Percentiles rank a stretch among this genome's conserved stretches.
Evolutionary conservation across 2,888 invertebrate species (phyloP).

Genomic region (Drosophila barbarae): DNA sequence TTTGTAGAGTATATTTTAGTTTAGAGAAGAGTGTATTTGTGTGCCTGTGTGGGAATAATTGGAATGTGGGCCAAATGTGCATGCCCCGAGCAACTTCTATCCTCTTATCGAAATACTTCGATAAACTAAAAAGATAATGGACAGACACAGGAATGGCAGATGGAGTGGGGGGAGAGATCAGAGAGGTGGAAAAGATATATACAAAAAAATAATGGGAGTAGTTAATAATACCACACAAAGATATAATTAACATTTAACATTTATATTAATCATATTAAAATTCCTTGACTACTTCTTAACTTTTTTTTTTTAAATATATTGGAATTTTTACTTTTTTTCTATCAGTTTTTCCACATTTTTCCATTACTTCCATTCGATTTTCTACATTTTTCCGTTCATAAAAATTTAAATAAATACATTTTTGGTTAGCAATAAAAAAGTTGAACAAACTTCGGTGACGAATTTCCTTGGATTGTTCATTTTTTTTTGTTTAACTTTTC

Average conservation of each 20-base stretch:
- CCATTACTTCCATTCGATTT: no score
- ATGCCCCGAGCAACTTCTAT: constrained; percentile 31
- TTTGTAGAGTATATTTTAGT: background rate
- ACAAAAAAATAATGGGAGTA: background rate
- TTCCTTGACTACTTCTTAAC: no score
- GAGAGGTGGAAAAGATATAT: background rate
- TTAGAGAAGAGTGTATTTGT: background rate
- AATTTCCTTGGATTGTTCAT: constrained; percentile 4
- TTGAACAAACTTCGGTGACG: constrained; percentile 46
- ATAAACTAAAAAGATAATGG: constrained; percentile 48
- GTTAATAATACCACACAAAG: background rate
- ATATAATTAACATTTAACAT: background rate
- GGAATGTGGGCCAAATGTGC: constrained; percentile 68
- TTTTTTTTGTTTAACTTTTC: constrained; percentile 5
- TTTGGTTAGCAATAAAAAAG: constrained; percentile 18
- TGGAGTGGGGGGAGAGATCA: constrained; percentile 4
- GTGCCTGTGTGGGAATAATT: constrained; percentile 34
- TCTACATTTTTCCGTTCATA: background rate
- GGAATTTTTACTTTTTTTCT: background rate
- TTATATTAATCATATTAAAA: background rate
- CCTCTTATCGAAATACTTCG: constrained; percentile 39
- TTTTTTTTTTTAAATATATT: background rate
- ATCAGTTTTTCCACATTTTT: background rate
- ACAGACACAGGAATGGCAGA: constrained; percentile 23
- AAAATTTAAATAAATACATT: background rate